Percentiles rank a stretch among this genome's conserved stretches.
These are phyloP conservation scores for Carcina quercana DNA, from an alignment of 2,888 invertebrate genomes.

Conservation along the genomic window DNA sequence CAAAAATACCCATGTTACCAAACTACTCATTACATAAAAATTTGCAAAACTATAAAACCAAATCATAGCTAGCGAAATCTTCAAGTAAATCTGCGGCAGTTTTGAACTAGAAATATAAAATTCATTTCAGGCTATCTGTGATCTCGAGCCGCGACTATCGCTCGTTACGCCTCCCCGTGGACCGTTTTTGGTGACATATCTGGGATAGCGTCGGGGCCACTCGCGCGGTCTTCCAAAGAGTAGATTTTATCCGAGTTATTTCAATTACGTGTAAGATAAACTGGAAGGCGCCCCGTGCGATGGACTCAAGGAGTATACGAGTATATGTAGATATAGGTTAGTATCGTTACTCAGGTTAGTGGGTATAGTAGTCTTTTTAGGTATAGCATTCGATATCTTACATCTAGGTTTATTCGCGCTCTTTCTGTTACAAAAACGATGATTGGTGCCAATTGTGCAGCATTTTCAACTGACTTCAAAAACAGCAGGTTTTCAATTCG, in stretches of 20 bases:
- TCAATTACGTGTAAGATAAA: constrained; percentile 48
- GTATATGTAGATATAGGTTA: no score
- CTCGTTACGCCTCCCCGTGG: constrained; percentile 42
- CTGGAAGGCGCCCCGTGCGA: constrained; percentile 29
- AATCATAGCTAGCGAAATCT: background rate
- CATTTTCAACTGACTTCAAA: no score
- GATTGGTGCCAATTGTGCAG: no score
- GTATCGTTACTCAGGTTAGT: no score
- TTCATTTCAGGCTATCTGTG: constrained; percentile 39
- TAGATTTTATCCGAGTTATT: constrained; percentile 53
- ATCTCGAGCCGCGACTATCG: constrained; percentile 34
- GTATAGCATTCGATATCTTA: no score
- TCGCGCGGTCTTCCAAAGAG: constrained; percentile 39
- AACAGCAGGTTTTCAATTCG: no score
- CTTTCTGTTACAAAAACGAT: no score
- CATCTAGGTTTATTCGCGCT: no score
- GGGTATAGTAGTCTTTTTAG: no score
- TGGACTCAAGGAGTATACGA: constrained; percentile 20
- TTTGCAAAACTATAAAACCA: no score
- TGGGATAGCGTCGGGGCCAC: constrained; percentile 53
- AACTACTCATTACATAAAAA: no score
- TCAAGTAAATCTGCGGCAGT: background rate
- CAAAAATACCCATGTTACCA: no score
- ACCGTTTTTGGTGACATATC: constrained; percentile 52
- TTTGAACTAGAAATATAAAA: constrained; percentile 9